Percentiles rank a stretch among this genome's conserved stretches.
Evolutionary conservation across 2,888 invertebrate genomes (phyloP).

Genomic region (Tupiocoris notatus): DNA sequence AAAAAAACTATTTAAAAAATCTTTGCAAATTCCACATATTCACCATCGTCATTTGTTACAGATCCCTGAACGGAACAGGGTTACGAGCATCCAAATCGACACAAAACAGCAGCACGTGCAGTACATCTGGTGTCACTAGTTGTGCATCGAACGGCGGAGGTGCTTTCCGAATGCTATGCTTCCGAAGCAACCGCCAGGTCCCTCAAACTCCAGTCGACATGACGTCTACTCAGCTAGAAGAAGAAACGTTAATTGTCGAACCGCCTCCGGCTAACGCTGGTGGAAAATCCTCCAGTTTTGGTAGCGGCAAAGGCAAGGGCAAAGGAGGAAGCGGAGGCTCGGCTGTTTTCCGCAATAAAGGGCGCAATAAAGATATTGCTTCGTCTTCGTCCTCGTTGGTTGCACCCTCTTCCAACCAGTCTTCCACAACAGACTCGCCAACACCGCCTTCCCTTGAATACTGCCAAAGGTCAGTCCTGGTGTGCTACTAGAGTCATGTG

Average conservation of each 20-base stretch:
- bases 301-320: constrained; percentile 34
- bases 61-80: constrained; percentile 32
- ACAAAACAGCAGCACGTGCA: constrained; percentile 16
- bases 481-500: neutral
- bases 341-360: constrained; percentile 18
- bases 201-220: neutral
- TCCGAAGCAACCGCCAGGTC: constrained; percentile 30
- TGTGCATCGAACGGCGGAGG: constrained; percentile 31
- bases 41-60: constrained; percentile 21
- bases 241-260: constrained; percentile 16
- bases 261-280: neutral
- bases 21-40: neutral
- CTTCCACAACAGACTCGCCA: constrained; percentile 46
- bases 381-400: constrained; percentile 1
- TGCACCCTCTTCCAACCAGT: constrained; percentile 19
- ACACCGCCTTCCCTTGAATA: constrained; percentile 55
- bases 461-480: constrained; percentile 54
- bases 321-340: constrained; percentile 23
- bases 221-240: constrained; percentile 9
- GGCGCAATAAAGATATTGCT: constrained; percentile 17
- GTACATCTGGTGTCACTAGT: constrained; percentile 1
- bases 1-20: too few species aligned
- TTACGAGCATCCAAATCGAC: constrained; percentile 25
- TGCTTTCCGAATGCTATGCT: constrained; percentile 38
- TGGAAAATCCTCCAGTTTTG: constrained; percentile 21